Evolutionary conservation across 1,140 invertebrate genomes (phyloP).

Genomic region (Triops longicaudatus): DNA sequence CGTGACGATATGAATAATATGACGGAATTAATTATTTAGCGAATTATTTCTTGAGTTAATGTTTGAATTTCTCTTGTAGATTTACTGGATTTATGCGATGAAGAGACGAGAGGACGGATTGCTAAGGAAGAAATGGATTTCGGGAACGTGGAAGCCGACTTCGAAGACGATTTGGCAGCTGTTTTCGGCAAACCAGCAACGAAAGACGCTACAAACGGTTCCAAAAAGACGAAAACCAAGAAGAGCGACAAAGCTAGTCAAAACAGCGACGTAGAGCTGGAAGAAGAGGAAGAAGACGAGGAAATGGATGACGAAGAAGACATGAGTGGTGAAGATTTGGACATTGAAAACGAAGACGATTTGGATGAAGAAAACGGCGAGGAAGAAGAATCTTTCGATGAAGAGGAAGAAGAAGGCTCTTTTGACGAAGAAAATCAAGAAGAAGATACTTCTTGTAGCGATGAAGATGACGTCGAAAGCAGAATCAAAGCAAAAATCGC

Average conservation of each 20-base stretch:
- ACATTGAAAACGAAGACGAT: slow-evolving; percentile 17
- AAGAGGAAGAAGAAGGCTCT: slow-evolving; percentile 30
- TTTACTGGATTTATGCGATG: slow-evolving; percentile 69
- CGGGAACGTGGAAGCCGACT: slow-evolving; percentile 51
- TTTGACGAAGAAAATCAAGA: slow-evolving; percentile 29
- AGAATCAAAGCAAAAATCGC: no score
- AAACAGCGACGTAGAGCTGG: slow-evolving; percentile 22
- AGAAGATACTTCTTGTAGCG: neutral
- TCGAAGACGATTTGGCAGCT: slow-evolving; percentile 53
- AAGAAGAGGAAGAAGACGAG: slow-evolving; percentile 35
- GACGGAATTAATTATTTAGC: no score
- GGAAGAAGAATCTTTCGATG: slow-evolving; percentile 31
- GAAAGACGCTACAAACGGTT: slow-evolving; percentile 37
- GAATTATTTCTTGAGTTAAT: no score
- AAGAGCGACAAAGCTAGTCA: slow-evolving; percentile 24
- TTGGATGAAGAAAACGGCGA: slow-evolving; percentile 28
- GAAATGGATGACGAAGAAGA: slow-evolving; percentile 33
- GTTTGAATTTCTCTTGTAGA: slow-evolving; percentile 47
- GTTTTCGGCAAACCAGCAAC: slow-evolving; percentile 39
- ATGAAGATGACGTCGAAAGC: no score
- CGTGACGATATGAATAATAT: no score
- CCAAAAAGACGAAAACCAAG: slow-evolving; percentile 32
- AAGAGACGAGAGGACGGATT: slow-evolving; percentile 54
- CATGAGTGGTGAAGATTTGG: neutral
- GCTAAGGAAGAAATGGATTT: slow-evolving; percentile 54